A percentile compares a stretch with the other conserved stretches of the same genome.
phyloP scores from a whole-genome alignment of 2,797 vertebrate species.

The Leuciscus waleckii region DNA sequence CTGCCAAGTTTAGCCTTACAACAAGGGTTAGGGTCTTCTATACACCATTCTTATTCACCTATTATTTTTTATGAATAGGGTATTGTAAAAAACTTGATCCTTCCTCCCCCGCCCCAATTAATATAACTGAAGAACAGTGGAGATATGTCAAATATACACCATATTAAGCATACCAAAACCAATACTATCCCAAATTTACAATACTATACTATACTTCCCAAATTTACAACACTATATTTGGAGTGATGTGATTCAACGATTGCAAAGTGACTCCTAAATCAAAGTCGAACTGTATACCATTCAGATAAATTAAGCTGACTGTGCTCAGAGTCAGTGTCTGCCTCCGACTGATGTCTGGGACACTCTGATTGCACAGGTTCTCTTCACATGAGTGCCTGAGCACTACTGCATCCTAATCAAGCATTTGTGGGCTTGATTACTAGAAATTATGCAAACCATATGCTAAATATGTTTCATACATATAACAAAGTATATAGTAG shows the following conservation, averaged over 20 bases:
- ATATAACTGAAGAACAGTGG: not conserved
- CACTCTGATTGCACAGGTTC: not conserved
- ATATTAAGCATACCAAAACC: not conserved
- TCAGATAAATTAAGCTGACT: not conserved
- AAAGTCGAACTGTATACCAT: not conserved
- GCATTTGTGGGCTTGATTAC: not conserved
- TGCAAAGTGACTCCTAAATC: not conserved
- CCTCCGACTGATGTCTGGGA: not conserved
- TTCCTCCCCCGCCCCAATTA: not conserved
- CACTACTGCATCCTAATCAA: not conserved
- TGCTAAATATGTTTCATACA: not conserved
- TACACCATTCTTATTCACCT: no score
- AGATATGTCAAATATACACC: not conserved
- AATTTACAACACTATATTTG: not conserved
- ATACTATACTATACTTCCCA: not conserved
- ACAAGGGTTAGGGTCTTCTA: no score
- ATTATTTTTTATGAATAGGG: no score
- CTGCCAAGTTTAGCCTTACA: no score
- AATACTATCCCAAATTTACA: not conserved
- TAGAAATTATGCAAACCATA: slow-evolving; percentile 1
- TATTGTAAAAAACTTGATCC: no score
- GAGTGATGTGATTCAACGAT: not conserved
- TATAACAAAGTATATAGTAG: not conserved
- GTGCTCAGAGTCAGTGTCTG: not conserved
- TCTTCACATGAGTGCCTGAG: slow-evolving; percentile 3